Conservation (phyloP, 2,888 invertebrate genomes). For the Lithophane semibrunnea region DNA sequence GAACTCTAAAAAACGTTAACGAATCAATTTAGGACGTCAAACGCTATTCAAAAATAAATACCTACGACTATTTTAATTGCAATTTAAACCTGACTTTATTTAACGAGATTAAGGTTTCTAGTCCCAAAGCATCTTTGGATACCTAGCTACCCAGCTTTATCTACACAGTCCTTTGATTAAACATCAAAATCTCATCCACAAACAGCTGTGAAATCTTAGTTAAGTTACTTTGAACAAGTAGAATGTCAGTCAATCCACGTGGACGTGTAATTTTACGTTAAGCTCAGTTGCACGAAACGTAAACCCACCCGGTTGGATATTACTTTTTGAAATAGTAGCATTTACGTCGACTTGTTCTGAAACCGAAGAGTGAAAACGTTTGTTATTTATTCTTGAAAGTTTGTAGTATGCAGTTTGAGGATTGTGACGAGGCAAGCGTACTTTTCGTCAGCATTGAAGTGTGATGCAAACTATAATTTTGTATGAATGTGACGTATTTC, state of each 20-base stretch:
- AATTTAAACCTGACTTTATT: neutral
- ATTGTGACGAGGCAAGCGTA: fast-evolving
- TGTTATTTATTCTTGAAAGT: constrained; percentile 5
- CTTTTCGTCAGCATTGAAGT: neutral
- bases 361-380: neutral
- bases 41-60: neutral
- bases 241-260: constrained; percentile 7
- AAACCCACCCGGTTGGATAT: neutral
- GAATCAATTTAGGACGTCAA: neutral
- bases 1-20: neutral
- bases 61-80: neutral
- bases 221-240: neutral
- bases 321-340: constrained; percentile 5
- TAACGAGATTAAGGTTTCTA: neutral
- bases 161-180: neutral
- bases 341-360: constrained; percentile 4
- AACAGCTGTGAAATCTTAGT: constrained; percentile 1
- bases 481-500: no score
- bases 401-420: neutral
- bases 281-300: neutral
- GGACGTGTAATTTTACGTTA: constrained; percentile 1
- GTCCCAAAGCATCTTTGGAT: neutral
- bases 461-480: no score
- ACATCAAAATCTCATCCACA: constrained; percentile 12
- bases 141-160: neutral